A percentile compares a stretch with the other conserved stretches of the same genome.
These are phyloP conservation scores for Hanleya hanleyi DNA, from an alignment of 2,888 invertebrate species.

Conservation along the genomic window DNA sequence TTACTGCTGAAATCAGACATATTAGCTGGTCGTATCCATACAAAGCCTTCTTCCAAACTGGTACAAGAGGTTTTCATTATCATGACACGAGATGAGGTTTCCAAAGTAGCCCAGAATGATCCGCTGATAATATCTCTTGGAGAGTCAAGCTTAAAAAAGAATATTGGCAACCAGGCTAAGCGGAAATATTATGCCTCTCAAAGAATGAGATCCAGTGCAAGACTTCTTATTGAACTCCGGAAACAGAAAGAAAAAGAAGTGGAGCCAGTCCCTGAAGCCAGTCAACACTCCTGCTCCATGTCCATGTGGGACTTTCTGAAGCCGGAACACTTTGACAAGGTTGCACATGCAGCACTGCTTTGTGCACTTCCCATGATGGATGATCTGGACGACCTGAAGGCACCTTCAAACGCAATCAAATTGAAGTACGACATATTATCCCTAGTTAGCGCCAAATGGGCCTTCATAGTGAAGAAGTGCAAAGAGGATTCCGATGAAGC, in stretches of 20 bases:
- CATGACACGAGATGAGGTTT: not conserved
- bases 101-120: not conserved
- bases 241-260: too few species aligned
- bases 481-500: not conserved
- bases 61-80: conserved; percentile 3
- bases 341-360: not conserved
- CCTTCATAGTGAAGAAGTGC: not conserved
- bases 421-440: not conserved
- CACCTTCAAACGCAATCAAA: not conserved
- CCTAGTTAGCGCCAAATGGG: not conserved
- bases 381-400: too few species aligned
- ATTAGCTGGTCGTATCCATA: not conserved
- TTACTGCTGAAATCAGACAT: not conserved
- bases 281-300: not conserved
- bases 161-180: conserved; percentile 2
- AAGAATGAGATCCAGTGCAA: conserved; percentile 4
- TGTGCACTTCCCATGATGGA: too few species aligned
- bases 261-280: not conserved
- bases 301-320: not conserved
- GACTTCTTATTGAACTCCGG: not conserved
- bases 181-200: not conserved
- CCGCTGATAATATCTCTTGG: conserved; percentile 1
- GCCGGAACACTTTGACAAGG: not conserved
- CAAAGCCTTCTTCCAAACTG: not conserved
- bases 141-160: not conserved